These are phyloP conservation scores for Microctenopoma lineatum DNA, from an alignment of 2,797 vertebrate species.

Conservation along the genomic window DNA sequence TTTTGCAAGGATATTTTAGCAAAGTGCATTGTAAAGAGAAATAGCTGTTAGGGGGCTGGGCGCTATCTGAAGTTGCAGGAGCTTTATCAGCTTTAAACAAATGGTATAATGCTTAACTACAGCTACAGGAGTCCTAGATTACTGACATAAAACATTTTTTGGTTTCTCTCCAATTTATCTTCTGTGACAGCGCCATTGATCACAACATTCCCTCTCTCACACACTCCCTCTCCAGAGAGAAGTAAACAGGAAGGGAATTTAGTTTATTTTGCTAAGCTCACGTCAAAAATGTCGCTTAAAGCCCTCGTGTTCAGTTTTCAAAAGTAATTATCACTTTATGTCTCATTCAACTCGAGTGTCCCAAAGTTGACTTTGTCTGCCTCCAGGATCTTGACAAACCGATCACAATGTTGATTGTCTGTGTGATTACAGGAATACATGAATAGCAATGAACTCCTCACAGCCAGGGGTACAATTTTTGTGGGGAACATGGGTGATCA, in stretches of 20 bases:
- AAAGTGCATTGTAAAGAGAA: slow-evolving; percentile 67
- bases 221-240: slow-evolving; percentile 27
- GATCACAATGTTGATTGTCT: slow-evolving; percentile 74
- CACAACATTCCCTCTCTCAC: slow-evolving; percentile 53
- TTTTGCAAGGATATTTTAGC: slow-evolving; percentile 67
- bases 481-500: slow-evolving; percentile 57
- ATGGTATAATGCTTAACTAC: slow-evolving; percentile 76
- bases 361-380: slow-evolving; percentile 75
- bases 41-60: slow-evolving; percentile 63
- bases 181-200: slow-evolving; percentile 76
- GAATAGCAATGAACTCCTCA: slow-evolving; percentile 76
- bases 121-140: slow-evolving; percentile 72
- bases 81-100: slow-evolving; percentile 81
- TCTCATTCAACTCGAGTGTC: slow-evolving; percentile 68
- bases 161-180: slow-evolving; percentile 74
- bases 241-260: slow-evolving; percentile 69
- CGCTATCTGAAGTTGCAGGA: slow-evolving; percentile 72
- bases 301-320: slow-evolving; percentile 67
- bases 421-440: slow-evolving; percentile 78
- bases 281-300: slow-evolving; percentile 63
- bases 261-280: slow-evolving; percentile 62
- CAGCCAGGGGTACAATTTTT: slow-evolving; percentile 61
- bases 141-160: slow-evolving; percentile 74
- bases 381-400: slow-evolving; percentile 76
- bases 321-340: slow-evolving; percentile 71